Conservation (phyloP, 2,113 vertebrate genomes). For the Hydrochoerus hydrochaeris region DNA sequence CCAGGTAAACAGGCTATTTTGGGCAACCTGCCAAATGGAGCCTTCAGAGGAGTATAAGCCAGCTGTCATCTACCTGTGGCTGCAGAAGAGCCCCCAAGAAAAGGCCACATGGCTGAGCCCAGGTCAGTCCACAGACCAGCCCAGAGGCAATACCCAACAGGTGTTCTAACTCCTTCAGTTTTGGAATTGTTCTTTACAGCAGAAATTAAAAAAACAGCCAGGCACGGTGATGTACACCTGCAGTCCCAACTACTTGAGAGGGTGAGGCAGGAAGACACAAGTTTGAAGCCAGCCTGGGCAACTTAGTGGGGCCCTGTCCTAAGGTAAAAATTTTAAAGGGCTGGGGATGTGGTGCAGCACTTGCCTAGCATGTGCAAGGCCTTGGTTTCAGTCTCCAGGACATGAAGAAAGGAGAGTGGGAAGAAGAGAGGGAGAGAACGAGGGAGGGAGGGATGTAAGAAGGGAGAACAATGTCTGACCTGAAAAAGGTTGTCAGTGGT, state of each 20-base stretch:
- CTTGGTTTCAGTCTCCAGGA: not conserved
- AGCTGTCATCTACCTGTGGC: not conserved
- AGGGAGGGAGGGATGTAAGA: not conserved
- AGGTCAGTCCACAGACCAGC: not conserved
- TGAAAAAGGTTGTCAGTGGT: not conserved
- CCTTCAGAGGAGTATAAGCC: not conserved
- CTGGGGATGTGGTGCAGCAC: not conserved
- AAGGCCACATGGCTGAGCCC: not conserved
- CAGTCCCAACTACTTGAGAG: not conserved
- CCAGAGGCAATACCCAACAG: not conserved
- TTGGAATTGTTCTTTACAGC: not conserved
- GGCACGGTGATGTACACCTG: not conserved
- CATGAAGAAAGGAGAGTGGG: not conserved
- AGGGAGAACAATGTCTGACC: too few relatives aligned
- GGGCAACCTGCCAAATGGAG: too few relatives aligned
- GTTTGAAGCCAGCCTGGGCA: not conserved
- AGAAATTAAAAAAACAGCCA: slow-evolving; percentile 1
- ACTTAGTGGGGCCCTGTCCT: not conserved
- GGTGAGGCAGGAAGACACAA: not conserved
- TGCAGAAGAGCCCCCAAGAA: not conserved
- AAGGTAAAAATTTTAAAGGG: not conserved
- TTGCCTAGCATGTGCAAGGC: not conserved
- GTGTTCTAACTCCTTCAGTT: not conserved
- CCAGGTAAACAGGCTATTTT: not conserved
- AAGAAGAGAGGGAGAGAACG: too few relatives aligned